Evolutionary conservation across 2,888 invertebrate species (phyloP).

Genomic region (Cistogaster globosa): DNA sequence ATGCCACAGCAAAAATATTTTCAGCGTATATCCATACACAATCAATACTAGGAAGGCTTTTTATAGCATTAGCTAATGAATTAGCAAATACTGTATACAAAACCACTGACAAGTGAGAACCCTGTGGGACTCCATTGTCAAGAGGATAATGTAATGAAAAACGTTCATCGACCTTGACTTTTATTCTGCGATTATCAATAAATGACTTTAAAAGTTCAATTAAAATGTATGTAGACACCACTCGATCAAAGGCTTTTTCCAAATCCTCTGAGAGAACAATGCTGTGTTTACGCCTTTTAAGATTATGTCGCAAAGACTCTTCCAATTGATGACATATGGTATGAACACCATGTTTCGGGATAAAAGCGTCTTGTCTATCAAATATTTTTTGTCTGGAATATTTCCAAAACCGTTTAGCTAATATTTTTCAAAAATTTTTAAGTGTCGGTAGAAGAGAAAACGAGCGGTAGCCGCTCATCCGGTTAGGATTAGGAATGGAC

Average conservation of each 20-base stretch:
- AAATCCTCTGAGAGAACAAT: neutral
- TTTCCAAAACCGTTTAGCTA: conserved; percentile 15
- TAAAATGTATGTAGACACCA: neutral
- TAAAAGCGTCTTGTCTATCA: conserved; percentile 1
- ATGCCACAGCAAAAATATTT: too few relatives aligned
- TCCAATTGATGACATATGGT: conserved; percentile 1
- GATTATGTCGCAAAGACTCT: neutral
- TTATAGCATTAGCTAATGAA: conserved; percentile 1
- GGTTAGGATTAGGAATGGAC: too few relatives aligned
- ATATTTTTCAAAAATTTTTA: conserved; percentile 20
- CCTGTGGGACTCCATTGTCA: conserved; percentile 1
- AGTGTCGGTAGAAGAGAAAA: conserved; percentile 9
- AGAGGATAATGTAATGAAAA: neutral
- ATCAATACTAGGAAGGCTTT: too few relatives aligned
- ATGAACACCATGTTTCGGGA: conserved; percentile 15
- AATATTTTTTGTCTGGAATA: neutral
- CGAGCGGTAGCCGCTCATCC: neutral
- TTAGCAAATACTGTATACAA: conserved; percentile 39
- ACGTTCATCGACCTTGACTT: neutral
- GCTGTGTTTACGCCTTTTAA: neutral
- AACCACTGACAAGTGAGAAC: conserved; percentile 25
- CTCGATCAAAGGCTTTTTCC: conserved; percentile 4
- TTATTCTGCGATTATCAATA: neutral
- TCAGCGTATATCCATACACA: neutral
- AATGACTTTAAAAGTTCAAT: neutral